These are phyloP conservation scores for Bombus turneri DNA, from an alignment of 1,140 invertebrate genomes.

Conservation along the genomic window DNA sequence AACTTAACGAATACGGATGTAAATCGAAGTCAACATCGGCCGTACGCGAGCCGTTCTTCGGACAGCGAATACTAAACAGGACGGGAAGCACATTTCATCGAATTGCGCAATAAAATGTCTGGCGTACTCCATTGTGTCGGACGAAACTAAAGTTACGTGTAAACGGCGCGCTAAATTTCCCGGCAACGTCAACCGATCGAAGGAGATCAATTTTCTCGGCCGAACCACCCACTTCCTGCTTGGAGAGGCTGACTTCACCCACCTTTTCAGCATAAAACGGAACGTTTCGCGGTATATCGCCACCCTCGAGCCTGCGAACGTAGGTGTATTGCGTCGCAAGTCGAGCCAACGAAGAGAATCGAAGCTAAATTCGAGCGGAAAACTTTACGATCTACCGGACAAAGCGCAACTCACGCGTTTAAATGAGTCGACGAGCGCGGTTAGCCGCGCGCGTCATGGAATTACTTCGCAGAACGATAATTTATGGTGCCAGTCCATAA, in stretches of 20 bases:
- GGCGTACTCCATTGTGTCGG: neutral
- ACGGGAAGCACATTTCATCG: neutral
- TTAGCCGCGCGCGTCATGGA: constrained; percentile 1
- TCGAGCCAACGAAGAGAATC: constrained; percentile 3
- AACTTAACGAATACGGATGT: neutral
- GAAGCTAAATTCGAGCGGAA: constrained; percentile 39
- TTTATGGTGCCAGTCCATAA: constrained; percentile 1
- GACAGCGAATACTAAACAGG: neutral
- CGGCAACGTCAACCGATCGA: neutral
- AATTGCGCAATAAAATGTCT: constrained; percentile 25
- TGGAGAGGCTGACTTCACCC: neutral
- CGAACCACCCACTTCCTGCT: constrained; percentile 15
- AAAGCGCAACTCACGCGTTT: constrained; percentile 45
- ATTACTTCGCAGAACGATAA: constrained; percentile 23
- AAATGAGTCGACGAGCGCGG: constrained; percentile 27
- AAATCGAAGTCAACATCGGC: neutral
- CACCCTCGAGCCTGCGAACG: neutral
- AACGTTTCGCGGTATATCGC: neutral
- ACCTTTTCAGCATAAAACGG: constrained; percentile 10
- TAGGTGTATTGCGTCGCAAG: constrained; percentile 10
- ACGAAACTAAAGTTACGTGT: neutral
- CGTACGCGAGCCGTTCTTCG: neutral
- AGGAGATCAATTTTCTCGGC: constrained; percentile 16
- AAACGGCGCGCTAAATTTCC: neutral
- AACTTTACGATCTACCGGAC: constrained; percentile 29